These are phyloP conservation scores for Pollenia amentaria DNA, from an alignment of 2,888 invertebrate species.

Conservation along the genomic window DNA sequence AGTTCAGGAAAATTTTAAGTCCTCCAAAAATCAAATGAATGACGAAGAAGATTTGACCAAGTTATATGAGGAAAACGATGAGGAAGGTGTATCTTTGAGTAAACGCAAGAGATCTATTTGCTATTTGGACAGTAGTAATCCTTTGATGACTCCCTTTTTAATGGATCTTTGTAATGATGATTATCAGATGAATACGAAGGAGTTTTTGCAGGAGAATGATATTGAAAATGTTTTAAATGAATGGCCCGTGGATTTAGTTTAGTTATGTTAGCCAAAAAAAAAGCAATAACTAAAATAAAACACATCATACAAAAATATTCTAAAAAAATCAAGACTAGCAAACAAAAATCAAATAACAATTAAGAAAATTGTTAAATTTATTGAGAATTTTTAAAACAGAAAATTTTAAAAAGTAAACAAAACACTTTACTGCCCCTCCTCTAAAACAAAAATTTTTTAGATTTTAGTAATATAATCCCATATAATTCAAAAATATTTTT, in stretches of 20 bases:
- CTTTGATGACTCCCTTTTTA: constrained; percentile 79
- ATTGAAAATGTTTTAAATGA: constrained; percentile 80
- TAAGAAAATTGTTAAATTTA: constrained; percentile 19
- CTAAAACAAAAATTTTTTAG: constrained; percentile 21
- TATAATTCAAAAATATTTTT: constrained; percentile 36
- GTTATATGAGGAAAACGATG: constrained; percentile 18
- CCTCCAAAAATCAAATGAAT: neutral
- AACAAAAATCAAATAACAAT: neutral
- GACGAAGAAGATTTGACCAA: constrained; percentile 19
- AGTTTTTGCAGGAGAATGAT: constrained; percentile 78
- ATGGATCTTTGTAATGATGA: constrained; percentile 83
- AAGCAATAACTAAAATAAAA: constrained; percentile 30
- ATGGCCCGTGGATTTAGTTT: constrained; percentile 78
- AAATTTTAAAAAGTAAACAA: constrained; percentile 1
- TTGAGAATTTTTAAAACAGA: neutral
- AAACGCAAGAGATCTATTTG: constrained; percentile 79
- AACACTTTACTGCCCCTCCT: constrained; percentile 53
- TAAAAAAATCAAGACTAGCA: constrained; percentile 13
- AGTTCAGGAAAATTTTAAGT: neutral
- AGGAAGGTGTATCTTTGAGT: constrained; percentile 52
- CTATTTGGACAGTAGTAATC: constrained; percentile 81
- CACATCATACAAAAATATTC: constrained; percentile 19
- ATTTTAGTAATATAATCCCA: constrained; percentile 37
- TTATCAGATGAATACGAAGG: constrained; percentile 80
- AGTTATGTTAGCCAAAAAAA: constrained; percentile 36